Evolutionary conservation across 1,140 invertebrate genomes (phyloP).

Genomic region (Stegodyphus dumicola): DNA sequence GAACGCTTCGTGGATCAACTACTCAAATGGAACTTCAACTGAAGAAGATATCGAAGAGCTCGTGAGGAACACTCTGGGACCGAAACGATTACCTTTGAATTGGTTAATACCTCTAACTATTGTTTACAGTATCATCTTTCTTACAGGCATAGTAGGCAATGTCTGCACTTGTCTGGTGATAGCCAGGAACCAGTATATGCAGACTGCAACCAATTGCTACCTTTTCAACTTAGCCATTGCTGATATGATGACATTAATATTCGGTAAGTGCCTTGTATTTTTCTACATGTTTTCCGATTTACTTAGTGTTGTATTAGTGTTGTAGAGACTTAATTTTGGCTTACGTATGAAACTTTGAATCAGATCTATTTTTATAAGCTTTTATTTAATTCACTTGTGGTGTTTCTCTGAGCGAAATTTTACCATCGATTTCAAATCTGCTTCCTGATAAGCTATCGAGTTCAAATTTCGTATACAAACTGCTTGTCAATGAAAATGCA

Average conservation of each 20-base stretch:
- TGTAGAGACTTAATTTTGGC: too few relatives aligned
- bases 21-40: background rate
- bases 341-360: too few relatives aligned
- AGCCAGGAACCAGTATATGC: conserved; percentile 71
- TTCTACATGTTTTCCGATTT: too few relatives aligned
- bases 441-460: too few relatives aligned
- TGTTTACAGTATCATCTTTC: conserved; percentile 70
- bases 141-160: conserved; percentile 73
- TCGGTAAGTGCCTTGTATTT: conserved; percentile 64
- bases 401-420: too few relatives aligned
- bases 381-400: too few relatives aligned
- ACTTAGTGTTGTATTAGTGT: too few relatives aligned
- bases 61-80: conserved; percentile 63
- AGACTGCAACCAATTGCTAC: conserved; percentile 73
- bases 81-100: conserved; percentile 65
- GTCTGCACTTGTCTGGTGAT: conserved; percentile 75
- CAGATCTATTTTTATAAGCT: too few relatives aligned
- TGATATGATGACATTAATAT: conserved; percentile 67
- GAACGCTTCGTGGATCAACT: background rate
- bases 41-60: conserved; percentile 61
- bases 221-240: conserved; percentile 73
- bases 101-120: conserved; percentile 69
- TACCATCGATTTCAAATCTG: too few relatives aligned
- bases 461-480: too few relatives aligned
- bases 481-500: too few relatives aligned